phyloP scores from a whole-genome alignment of 1,140 invertebrate species.

The Brachionus rotundiformis region DNA sequence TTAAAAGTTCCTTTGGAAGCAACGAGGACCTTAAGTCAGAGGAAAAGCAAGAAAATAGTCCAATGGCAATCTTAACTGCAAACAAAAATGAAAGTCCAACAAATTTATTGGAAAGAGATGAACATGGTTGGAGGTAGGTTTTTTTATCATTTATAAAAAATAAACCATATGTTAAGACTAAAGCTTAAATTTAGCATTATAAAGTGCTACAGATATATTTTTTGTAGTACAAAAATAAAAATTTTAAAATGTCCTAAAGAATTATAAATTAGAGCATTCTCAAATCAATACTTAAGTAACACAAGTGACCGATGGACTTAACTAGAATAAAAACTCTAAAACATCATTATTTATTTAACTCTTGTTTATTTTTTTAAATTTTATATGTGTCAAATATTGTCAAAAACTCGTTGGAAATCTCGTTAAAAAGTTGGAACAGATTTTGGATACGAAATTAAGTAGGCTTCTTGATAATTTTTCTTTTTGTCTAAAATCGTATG shows the following conservation, averaged over 20 bases:
- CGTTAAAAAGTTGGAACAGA: too few relatives aligned
- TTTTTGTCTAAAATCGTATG: neutral
- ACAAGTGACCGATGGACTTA: too few relatives aligned
- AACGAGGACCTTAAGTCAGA: neutral
- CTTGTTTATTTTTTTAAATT: too few relatives aligned
- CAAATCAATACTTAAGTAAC: too few relatives aligned
- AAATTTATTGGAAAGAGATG: constrained; percentile 21
- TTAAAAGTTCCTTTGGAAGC: neutral
- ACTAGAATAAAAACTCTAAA: too few relatives aligned
- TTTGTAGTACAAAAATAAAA: neutral
- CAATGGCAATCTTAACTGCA: neutral
- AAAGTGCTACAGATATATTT: neutral
- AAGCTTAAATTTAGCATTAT: neutral
- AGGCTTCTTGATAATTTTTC: neutral
- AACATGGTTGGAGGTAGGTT: constrained; percentile 9
- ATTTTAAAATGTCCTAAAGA: too few relatives aligned
- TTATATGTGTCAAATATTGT: too few relatives aligned
- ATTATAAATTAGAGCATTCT: too few relatives aligned
- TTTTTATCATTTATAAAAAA: neutral
- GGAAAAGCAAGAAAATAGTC: neutral
- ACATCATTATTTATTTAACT: too few relatives aligned
- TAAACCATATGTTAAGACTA: neutral
- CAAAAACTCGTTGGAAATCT: too few relatives aligned
- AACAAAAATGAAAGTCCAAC: neutral
- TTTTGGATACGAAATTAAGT: too few relatives aligned